A percentile compares a stretch with the other conserved stretches of the same genome.
These are phyloP conservation scores for Trachymyrmex septentrionalis DNA, from an alignment of 1,140 invertebrate species.

Conservation along the genomic window DNA sequence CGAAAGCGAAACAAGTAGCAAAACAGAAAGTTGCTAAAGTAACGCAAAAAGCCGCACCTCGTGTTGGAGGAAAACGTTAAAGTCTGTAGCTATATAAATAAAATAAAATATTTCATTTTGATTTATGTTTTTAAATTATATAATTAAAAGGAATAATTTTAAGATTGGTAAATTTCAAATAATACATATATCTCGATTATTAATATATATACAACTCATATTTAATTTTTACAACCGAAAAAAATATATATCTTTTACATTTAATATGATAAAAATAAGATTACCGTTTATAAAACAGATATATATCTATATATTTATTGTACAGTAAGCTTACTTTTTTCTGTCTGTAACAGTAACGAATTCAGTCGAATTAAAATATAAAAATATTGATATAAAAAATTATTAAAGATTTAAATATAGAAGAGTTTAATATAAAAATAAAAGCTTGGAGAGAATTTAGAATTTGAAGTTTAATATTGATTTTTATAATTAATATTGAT, in stretches of 20 bases:
- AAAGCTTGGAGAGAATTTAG: too few relatives aligned
- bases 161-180: background rate
- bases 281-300: too few relatives aligned
- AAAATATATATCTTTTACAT: background rate
- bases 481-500: too few relatives aligned
- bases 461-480: too few relatives aligned
- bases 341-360: too few relatives aligned
- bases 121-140: conserved; percentile 16
- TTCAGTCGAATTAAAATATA: too few relatives aligned
- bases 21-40: conserved; percentile 96
- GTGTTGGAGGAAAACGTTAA: conserved; percentile 98
- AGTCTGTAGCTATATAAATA: conserved; percentile 75
- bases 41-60: conserved; percentile 93
- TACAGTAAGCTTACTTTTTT: too few relatives aligned
- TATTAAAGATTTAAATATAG: too few relatives aligned
- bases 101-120: conserved; percentile 36
- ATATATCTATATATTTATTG: too few relatives aligned
- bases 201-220: background rate
- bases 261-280: too few relatives aligned
- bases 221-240: background rate
- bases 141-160: background rate
- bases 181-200: background rate
- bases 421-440: too few relatives aligned
- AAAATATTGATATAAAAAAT: too few relatives aligned
- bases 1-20: conserved; percentile 91